Base-by-base conservation (phyloP, 2,888 invertebrate genomes). In the Scotopteryx bipunctaria region DNA sequence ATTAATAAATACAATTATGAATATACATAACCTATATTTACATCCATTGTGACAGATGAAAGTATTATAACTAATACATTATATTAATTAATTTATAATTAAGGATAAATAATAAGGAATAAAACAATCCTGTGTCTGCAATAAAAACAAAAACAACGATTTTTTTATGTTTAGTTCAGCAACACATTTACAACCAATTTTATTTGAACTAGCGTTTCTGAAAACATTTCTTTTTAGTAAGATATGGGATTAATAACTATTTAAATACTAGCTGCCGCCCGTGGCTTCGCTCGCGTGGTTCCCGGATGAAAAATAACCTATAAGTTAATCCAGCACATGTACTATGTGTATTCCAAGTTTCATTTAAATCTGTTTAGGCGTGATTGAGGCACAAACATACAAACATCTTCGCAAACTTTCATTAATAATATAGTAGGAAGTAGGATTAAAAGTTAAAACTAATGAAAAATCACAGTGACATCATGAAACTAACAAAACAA, bases 1-100 rank as follows among this genome's bases (percentile, higher is more conserved):
- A 64, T 65, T 61, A 59, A 35, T 43, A 57, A 59, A 47, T 66
- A 67, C 58, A 65, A 63, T 25, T 65, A 57, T 55, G 41, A 52
- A 63, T 45, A 51, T 38, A 54, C n/a, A n/a, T n/a, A n/a, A n/a
- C n/a, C n/a, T n/a, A 40, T 50, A 50, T 37, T 48, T 35, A 59
- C 40, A 61, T 50, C 48, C 15, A 40, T 51, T 37, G 48, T 54
- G 44, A 64, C 63, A 67, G 59, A 67, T 64, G 63, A 63, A 69
- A 65, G 33, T 48, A 40, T 41, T 55, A 46, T 16, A 48, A 44
- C 13, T 40, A 23, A 38, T 38, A 32, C 42, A 35, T 23, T 23
- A 29, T 33, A 35, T 38, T 33, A 19, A 21, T 35, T 15, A 5
- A 3, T 9, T 8, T 23, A 8, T 11, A 11, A 21, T 17, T n/a